These are phyloP conservation scores for Zonitis immaculata DNA, from an alignment of 2,888 invertebrate species.

Conservation along the genomic window DNA sequence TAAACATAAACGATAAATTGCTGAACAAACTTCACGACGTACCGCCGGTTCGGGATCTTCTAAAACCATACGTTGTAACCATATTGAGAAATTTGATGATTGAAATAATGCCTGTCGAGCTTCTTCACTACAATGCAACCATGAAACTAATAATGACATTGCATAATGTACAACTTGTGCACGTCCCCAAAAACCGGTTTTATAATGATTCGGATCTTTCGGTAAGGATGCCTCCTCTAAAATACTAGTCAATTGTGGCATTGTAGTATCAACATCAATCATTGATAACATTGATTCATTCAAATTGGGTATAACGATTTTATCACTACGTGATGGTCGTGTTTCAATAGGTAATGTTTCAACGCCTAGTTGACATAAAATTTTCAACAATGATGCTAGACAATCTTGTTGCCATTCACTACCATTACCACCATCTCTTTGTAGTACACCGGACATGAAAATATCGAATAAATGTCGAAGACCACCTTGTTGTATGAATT, in stretches of 20 bases:
- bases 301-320: slow-evolving; percentile 64
- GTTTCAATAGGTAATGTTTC: slow-evolving; percentile 49
- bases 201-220: slow-evolving; percentile 76
- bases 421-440: slow-evolving; percentile 67
- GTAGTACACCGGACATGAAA: slow-evolving; percentile 80
- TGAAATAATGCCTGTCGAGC: slow-evolving; percentile 73
- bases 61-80: slow-evolving; percentile 78
- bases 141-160: slow-evolving; percentile 87
- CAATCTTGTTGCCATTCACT: slow-evolving; percentile 95
- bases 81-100: slow-evolving; percentile 68
- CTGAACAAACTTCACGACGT: slow-evolving; percentile 86
- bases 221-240: slow-evolving; percentile 80
- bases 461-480: slow-evolving; percentile 84
- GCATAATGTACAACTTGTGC: slow-evolving; percentile 91
- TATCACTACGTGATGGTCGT: slow-evolving; percentile 52
- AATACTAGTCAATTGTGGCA: slow-evolving; percentile 80
- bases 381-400: slow-evolving; percentile 77
- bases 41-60: slow-evolving; percentile 93
- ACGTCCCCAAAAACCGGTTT: slow-evolving; percentile 89
- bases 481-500: slow-evolving; percentile 84
- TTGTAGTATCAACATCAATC: slow-evolving; percentile 79
- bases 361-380: slow-evolving; percentile 82
- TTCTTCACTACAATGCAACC: slow-evolving; percentile 82
- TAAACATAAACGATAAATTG: slow-evolving; percentile 81
- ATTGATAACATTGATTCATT: slow-evolving; percentile 76